Base-by-base conservation (phyloP, 2,113 vertebrate genomes). In the Dipodomys merriami region DNA sequence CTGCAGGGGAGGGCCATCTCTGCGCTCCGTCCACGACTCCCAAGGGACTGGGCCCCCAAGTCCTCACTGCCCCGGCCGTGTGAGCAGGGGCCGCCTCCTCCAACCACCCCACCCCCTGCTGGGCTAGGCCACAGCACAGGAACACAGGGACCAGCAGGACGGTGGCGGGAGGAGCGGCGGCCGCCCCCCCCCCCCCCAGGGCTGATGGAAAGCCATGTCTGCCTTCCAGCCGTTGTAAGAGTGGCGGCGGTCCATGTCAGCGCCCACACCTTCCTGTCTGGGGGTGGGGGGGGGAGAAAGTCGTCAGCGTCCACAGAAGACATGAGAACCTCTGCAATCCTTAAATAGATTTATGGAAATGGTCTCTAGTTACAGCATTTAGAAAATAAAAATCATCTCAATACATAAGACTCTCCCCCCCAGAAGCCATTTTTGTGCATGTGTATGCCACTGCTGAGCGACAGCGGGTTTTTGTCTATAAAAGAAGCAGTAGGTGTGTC, bases 321-420 rank as follows among this genome's bases (percentile, higher is more conserved):
- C 98, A 98, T 97, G 97, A 98, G 98, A 98, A 97, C 91, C 96
- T 98, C 97, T 98, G 97, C 98, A 97, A 98, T 98, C 97, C 98
- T 98, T 98, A 98, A 98, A 98, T 98, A 98, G 97, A 98, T 98
- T 98, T 98, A 98, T 98, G 98, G 98, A 99, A 98, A 99, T 98
- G 97, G 98, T 96, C 98, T 93, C 96, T 94, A 98, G 96, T 98
- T 97, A 98, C 97, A 97, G 98, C 98, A 97, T 98, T 99, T 99
- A 99, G 97, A 99, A 99, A 99, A 99, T 98, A 99, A 99, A 98
- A 99, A 98, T 98, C 98, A 98, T 99, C 98, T 99, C 98, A 97
- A 98, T 99, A 98, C 98, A 98, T 96, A 98, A 97, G 98, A 98
- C 98, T 96, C 97, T 97, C 95, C 76, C 49, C 44, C 96, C 97